Conservation (phyloP, 2,888 invertebrate species). For the Xestia c-nigrum region DNA sequence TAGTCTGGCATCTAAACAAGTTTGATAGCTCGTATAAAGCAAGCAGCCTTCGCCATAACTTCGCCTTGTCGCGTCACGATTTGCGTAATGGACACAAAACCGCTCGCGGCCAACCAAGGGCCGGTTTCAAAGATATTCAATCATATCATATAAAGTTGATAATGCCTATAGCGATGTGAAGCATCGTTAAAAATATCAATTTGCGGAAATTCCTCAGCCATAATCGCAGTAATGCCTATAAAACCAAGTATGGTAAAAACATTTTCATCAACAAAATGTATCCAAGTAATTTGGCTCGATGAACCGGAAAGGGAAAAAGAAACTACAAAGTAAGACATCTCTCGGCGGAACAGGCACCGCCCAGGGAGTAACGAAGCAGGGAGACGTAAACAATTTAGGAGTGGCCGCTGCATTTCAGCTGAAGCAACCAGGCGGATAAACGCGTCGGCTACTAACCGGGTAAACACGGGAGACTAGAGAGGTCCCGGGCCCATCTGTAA, state of each 20-base stretch:
- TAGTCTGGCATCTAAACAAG: constrained; percentile 59
- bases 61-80: constrained; percentile 72
- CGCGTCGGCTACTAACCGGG: constrained; percentile 73
- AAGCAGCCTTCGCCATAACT: constrained; percentile 66
- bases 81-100: constrained; percentile 71
- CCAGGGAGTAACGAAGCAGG: constrained; percentile 72
- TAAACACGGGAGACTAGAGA: constrained; percentile 73
- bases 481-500: constrained; percentile 65
- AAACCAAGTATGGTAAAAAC: constrained; percentile 41
- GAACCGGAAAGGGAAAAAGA: constrained; percentile 65
- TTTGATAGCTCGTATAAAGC: constrained; percentile 62
- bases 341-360: constrained; percentile 61
- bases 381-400: constrained; percentile 84
- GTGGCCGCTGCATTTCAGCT: constrained; percentile 79
- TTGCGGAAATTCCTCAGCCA: constrained; percentile 33
- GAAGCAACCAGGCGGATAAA: constrained; percentile 81
- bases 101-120: constrained; percentile 67
- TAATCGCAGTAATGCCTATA: constrained; percentile 16
- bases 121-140: constrained; percentile 70
- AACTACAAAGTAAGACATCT: constrained; percentile 67
- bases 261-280: constrained; percentile 37
- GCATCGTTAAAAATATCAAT: constrained; percentile 54
- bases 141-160: constrained; percentile 68
- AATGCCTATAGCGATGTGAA: constrained; percentile 61
- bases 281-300: constrained; percentile 59